Base-by-base conservation (phyloP, 2,888 invertebrate genomes). In the Acronicta aceris region DNA sequence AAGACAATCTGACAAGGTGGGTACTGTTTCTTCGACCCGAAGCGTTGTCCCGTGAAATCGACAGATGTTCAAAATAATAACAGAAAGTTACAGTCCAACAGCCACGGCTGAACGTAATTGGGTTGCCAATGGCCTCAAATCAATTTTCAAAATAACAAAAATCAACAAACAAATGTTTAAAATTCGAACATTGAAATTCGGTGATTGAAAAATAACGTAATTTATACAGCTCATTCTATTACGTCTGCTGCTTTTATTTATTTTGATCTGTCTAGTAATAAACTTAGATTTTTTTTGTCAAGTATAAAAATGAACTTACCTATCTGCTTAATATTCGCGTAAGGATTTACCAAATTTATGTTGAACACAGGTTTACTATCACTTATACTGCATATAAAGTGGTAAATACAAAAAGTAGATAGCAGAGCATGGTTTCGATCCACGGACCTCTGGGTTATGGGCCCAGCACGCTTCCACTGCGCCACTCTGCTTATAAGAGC, bases 391-490 rank as follows among this genome's bases (percentile, higher is more conserved):
- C 27, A 25, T 41, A 15, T 16, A n/a, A 25, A 36, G 15, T 5
- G 8, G 0, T 33, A 42, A 9, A 5, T 41, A 6, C 30, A 47
- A 64, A 63, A 61, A 51, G 10, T 16, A 33, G 10, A 30, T n/a
- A 16, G 95, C 95, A 95, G 95, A 96, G 96, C 96, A 95, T 96
- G 96, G 96, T 96, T 96, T 96, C 96, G 96, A 96, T 96, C 96
- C 96, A 97, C 97, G 97, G 97, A 97, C 96, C 97, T 97, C 97
- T 97, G 97, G 97, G 96, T 96, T 96, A 96, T 96, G 96, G 96
- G 96, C 96, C 96, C 96, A 96, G 96, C 96, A 96, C 96, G 96
- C 96, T 96, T 96, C 96, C 96, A 96, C 96, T 96, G 96, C 96
- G 96, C 96, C 96, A 96, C 96, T 96, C 96, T 96, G 96, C 96